These are phyloP conservation scores for Cyprinus carpio DNA, from an alignment of 2,113 vertebrate species.

Conservation along the genomic window DNA sequence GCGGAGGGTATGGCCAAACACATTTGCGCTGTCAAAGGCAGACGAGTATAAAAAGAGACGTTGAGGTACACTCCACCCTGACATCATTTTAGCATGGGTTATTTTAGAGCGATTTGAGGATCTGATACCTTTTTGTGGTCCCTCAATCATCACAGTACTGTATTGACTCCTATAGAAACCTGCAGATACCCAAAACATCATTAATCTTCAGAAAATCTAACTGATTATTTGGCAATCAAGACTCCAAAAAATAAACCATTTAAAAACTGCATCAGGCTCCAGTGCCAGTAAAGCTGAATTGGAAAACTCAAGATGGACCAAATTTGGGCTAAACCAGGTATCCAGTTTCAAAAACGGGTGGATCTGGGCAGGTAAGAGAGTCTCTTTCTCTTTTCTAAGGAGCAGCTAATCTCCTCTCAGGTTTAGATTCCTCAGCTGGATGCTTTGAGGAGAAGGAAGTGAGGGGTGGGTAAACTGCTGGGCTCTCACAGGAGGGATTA, in stretches of 20 bases:
- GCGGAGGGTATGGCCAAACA: slow-evolving; percentile 6
- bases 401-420: slow-evolving; percentile 77
- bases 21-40: slow-evolving; percentile 13
- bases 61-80: not conserved
- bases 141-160: not conserved
- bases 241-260: not conserved
- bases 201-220: not conserved
- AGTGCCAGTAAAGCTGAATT: not conserved
- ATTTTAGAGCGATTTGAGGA: slow-evolving; percentile 19
- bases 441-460: slow-evolving; percentile 78
- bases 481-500: slow-evolving; percentile 78
- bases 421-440: slow-evolving; percentile 73
- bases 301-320: slow-evolving; percentile 48
- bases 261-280: not conserved
- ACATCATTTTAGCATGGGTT: slow-evolving; percentile 1
- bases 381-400: slow-evolving; percentile 66
- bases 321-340: slow-evolving; percentile 63
- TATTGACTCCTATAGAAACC: not conserved
- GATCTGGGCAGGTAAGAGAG: slow-evolving; percentile 71
- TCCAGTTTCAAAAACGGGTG: slow-evolving; percentile 68
- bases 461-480: slow-evolving; percentile 76
- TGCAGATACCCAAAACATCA: slow-evolving; percentile 10
- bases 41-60: not conserved
- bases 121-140: not conserved
- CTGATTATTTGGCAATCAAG: not conserved